These are phyloP conservation scores for Cyclophora albipunctata DNA, from an alignment of 2,888 invertebrate genomes.

Conservation along the genomic window DNA sequence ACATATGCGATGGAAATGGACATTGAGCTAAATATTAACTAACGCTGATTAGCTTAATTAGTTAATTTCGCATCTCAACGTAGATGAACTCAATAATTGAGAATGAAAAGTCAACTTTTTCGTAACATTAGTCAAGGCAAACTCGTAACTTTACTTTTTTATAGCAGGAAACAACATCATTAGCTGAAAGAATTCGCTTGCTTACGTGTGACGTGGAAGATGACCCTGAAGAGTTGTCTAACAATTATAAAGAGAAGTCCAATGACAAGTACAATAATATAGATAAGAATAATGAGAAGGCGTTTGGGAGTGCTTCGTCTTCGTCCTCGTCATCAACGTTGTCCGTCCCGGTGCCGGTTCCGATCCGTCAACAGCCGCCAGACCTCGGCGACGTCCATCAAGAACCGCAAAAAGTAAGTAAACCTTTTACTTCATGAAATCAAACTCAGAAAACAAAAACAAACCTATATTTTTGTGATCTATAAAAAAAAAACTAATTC, in stretches of 20 bases:
- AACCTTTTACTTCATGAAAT: not conserved
- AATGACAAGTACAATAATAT: conserved; percentile 71
- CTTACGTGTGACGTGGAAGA: conserved; percentile 91
- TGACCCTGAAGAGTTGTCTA: conserved; percentile 70
- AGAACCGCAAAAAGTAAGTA: conserved; percentile 52
- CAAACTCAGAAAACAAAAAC: no score
- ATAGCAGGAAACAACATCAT: conserved; percentile 81
- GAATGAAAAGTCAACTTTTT: no score
- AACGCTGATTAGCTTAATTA: no score
- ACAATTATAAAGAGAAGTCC: conserved; percentile 74
- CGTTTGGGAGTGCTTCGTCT: conserved; percentile 72
- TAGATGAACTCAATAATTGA: no score
- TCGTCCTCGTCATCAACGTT: conserved; percentile 63
- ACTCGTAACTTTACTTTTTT: not conserved
- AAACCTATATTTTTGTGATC: no score
- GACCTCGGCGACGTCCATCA: conserved; percentile 62
- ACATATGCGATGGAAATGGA: no score
- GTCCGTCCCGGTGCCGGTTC: conserved; percentile 48
- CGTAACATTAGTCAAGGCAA: no score
- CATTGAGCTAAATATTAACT: no score
- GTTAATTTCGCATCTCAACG: no score
- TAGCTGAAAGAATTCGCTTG: conserved; percentile 90
- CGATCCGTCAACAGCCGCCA: conserved; percentile 51
- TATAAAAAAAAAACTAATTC: no score
- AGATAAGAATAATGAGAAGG: conserved; percentile 69